Evolutionary conservation across 2,888 invertebrate genomes (phyloP), one percentile per base, ranked within the genome.

Genomic region (Blomia tropicalis): DNA sequence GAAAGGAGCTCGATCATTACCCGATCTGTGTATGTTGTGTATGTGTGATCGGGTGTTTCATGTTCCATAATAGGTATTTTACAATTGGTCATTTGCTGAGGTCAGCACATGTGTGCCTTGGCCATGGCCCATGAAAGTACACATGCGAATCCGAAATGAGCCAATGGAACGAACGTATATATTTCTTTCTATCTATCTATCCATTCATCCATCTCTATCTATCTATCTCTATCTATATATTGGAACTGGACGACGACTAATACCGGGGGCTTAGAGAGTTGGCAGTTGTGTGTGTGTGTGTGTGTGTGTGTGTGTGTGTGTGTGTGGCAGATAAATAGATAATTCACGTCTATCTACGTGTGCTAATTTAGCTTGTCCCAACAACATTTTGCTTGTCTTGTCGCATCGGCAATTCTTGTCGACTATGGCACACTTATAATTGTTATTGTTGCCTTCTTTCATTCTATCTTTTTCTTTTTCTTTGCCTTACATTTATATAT

Each of bases 41-140:
- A 14, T 7, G 51, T 27, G 51, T 27, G 51, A 7, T 11, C 7
- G 51, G 51, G 7, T 47, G n/a, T 47, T n/a, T 7, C 51, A 14
- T 36, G 51, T n/a, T n/a, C 14, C 7, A 7, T 47, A 47, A 47
- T 47, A 47, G 51, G 51, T 47, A n/a, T 47, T 47, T 47, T 47
- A 47, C 51, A 47, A 47, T 47, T 47, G 51, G 23, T n/a, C 51
- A 47, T 47, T 47, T 47, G 51, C 51, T 47, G 51, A 47, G 51
- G 51, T 47, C 51, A 47, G 51, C 51, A 47, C 7, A 14, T 41
- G 14, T 41, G 14, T 14, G 41, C n/a, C 14, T 41, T n/a, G n/a
- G n/a, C n/a, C n/a, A n/a, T n/a, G n/a, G n/a, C n/a, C n/a, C n/a
- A n/a, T n/a, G n/a, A n/a, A n/a, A n/a, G n/a, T n/a, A n/a, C n/a